Evolutionary conservation across 2,888 invertebrate genomes (phyloP).

Genomic region (Cataglyphis rosenhaueri): DNA sequence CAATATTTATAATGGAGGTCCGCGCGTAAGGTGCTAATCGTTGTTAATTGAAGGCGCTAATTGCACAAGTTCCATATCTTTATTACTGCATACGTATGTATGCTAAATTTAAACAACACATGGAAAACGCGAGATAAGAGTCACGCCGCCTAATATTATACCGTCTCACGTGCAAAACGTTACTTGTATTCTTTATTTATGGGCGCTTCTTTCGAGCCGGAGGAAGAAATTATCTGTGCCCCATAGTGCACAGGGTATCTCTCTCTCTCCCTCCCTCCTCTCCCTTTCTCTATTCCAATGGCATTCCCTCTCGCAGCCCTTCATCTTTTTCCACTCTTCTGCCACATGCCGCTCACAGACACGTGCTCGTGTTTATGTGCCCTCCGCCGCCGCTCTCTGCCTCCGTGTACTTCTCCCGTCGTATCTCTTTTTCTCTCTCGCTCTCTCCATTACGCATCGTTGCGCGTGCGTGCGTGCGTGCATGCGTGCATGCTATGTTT

Average conservation of each 20-base stretch:
- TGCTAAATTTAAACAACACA: constrained; percentile 2
- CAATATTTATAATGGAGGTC: constrained; percentile 13
- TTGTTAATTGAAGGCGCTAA: constrained; percentile 26
- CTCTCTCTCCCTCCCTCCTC: not conserved
- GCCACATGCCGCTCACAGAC: constrained; percentile 45
- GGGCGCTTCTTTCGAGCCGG: not conserved
- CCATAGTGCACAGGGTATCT: not conserved
- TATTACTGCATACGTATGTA: not conserved
- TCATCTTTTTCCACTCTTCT: constrained; percentile 29
- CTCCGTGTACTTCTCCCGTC: not conserved
- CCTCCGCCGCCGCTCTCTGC: not conserved
- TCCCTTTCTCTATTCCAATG: not conserved
- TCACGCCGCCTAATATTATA: not conserved
- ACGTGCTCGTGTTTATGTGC: constrained; percentile 50
- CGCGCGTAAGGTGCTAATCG: constrained; percentile 29
- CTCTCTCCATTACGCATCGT: constrained; percentile 34
- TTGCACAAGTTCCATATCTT: constrained; percentile 33
- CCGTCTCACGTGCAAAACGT: constrained; percentile 22
- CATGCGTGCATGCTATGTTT: constrained; percentile 8
- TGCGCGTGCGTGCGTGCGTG: constrained; percentile 21
- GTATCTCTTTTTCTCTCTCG: not conserved
- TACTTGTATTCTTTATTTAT: constrained; percentile 32
- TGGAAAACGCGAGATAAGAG: constrained; percentile 29
- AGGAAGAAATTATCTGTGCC: constrained; percentile 12
- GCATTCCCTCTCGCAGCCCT: constrained; percentile 25